Evolutionary conservation across 2,113 vertebrate genomes (phyloP).

Genomic region (Archilochus colubris): DNA sequence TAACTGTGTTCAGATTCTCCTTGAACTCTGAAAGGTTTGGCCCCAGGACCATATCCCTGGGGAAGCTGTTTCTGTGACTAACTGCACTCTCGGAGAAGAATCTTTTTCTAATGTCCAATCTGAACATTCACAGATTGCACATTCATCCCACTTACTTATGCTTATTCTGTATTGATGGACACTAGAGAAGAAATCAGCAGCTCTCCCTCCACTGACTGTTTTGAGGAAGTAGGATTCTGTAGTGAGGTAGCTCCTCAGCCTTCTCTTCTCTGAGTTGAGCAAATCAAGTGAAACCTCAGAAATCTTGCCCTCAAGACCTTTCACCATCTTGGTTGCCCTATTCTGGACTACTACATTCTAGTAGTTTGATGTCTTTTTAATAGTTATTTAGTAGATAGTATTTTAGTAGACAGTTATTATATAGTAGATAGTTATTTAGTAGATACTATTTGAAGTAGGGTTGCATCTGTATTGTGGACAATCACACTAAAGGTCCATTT

Average conservation of each 20-base stretch:
- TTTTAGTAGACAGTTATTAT: no score
- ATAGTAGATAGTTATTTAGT: no score
- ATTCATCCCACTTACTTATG: neutral
- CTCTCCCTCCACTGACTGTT: fast-evolving
- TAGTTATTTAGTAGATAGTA: no score
- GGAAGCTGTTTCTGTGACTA: fast-evolving
- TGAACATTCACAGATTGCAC: fast-evolving
- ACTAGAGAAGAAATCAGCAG: neutral
- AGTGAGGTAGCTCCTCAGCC: fast-evolving
- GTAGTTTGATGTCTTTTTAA: neutral
- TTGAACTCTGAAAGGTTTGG: neutral
- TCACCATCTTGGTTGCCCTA: neutral
- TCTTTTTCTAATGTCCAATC: neutral
- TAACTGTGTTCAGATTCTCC: neutral
- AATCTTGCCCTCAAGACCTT: fast-evolving
- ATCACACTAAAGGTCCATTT: neutral
- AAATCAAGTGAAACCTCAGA: neutral
- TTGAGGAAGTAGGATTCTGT: fast-evolving
- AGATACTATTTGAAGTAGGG: no score
- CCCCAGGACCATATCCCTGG: neutral
- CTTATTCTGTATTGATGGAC: neutral
- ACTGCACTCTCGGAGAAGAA: neutral
- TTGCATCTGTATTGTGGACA: neutral
- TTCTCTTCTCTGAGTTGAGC: neutral
- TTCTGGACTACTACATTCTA: neutral